Evolutionary conservation across 2,888 invertebrate species (phyloP).

Genomic region (Scaptomyza reducta): DNA sequence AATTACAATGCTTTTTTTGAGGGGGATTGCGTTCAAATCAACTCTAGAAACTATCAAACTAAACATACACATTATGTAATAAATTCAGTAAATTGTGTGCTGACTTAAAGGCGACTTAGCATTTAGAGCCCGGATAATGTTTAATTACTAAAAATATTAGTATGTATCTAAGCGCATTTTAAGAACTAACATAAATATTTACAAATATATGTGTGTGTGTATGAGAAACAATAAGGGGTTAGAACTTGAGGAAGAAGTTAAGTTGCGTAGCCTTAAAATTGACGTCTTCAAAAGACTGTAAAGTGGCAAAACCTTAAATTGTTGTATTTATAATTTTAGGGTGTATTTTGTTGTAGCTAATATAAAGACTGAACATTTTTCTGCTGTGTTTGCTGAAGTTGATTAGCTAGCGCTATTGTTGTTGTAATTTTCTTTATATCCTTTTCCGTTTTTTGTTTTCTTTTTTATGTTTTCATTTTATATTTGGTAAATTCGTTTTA

Average conservation of each 20-base stretch:
- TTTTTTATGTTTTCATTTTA: not conserved
- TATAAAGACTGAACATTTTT: slow-evolving; percentile 41
- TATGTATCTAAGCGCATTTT: slow-evolving; percentile 41
- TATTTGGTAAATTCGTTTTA: slow-evolving; percentile 76
- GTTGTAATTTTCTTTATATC: slow-evolving; percentile 35
- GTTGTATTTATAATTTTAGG: slow-evolving; percentile 18
- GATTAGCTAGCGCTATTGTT: slow-evolving; percentile 42
- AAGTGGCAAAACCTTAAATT: slow-evolving; percentile 72
- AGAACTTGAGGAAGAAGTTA: slow-evolving; percentile 32
- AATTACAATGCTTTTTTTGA: slow-evolving; percentile 36
- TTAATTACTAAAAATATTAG: slow-evolving; percentile 45
- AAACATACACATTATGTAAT: slow-evolving; percentile 74
- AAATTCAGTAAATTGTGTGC: slow-evolving; percentile 68
- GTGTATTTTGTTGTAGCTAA: slow-evolving; percentile 25
- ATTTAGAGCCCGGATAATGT: slow-evolving; percentile 53
- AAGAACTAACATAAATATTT: slow-evolving; percentile 71
- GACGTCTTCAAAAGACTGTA: slow-evolving; percentile 77
- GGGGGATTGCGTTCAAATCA: slow-evolving; percentile 11
- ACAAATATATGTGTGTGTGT: slow-evolving; percentile 44
- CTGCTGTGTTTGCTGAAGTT: slow-evolving; percentile 19
- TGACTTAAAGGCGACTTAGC: slow-evolving; percentile 65
- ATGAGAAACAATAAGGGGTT: slow-evolving; percentile 21
- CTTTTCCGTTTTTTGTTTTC: slow-evolving; percentile 41
- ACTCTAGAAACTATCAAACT: slow-evolving; percentile 58
- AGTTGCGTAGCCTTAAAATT: slow-evolving; percentile 52